Base-by-base conservation (phyloP, 37 sponge, comb jelly and placozoan species). In the Halichondria panicea region DNA sequence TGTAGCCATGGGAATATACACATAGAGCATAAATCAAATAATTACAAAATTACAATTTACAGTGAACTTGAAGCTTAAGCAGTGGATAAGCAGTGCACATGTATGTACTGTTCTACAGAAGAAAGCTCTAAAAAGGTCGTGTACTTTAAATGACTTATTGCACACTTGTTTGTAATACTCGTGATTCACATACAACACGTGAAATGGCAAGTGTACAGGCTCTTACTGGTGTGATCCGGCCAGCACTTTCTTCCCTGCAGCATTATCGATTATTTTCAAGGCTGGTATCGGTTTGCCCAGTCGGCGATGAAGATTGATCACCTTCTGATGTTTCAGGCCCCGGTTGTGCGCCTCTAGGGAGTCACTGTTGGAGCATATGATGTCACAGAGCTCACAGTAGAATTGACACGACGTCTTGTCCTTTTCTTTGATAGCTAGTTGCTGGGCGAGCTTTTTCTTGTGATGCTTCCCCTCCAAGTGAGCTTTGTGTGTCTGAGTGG, bases 221-320 rank as follows among this genome's bases (percentile, higher is more conserved):
- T 58, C 28, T n/a, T n/a, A n/a, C n/a, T n/a, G n/a, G n/a, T n/a
- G n/a, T n/a, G n/a, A n/a, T n/a, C n/a, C n/a, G n/a, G 52, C 63
- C 39, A 48, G 37, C 11, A 55, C 64, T 1, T 60, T 44, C 77
- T 76, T 77, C 55, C 55, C 68, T 33, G 52, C 50, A 7, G 22
- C 44, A 6, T 31, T 74, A n/a, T 28, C 19, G 41, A 55, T 41
- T 33, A 61, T 31, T 42, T 76, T 87, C 22, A 82, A 69, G 21
- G 81, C 66, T 0, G 97, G 97, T 22, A 96, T 80, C 40, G 97
- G 89, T 74, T 96, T 96, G 25, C 93, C 93, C 66, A 96, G 77
- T 38, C 73, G 46, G 43, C 68, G 81, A 59, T 87, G 73, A 53
- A 40, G 59, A 21, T 30, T 28, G 56, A 41, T 33, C 13, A 88